phyloP scores from a whole-genome alignment of 1,140 invertebrate species.

The Steinernema khuongi region DNA sequence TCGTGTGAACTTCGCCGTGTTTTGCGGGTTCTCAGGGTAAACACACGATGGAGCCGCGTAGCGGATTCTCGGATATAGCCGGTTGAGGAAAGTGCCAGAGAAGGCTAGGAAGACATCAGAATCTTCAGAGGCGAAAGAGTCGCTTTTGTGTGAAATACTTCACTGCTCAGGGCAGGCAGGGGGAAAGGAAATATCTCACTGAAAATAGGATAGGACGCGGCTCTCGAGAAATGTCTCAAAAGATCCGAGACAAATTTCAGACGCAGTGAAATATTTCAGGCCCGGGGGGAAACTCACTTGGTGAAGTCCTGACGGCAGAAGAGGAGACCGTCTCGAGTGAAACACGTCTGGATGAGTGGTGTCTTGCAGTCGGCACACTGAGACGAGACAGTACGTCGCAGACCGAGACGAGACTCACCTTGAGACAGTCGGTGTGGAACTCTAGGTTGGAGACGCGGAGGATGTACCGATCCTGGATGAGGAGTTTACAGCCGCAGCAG shows the following conservation, averaged over 20 bases:
- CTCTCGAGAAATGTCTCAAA: too few relatives aligned
- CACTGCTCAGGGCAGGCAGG: too few relatives aligned
- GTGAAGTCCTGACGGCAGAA: conserved; percentile 69
- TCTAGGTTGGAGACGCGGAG: not conserved
- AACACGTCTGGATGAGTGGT: conserved; percentile 74
- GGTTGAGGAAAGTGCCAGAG: too few relatives aligned
- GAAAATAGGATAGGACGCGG: too few relatives aligned
- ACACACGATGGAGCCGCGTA: too few relatives aligned
- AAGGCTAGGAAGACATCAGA: not conserved
- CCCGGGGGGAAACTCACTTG: conserved; percentile 85
- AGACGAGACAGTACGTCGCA: not conserved
- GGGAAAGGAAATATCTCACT: too few relatives aligned
- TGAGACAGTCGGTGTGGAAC: conserved; percentile 3
- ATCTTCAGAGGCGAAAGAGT: not conserved
- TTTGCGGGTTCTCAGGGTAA: too few relatives aligned
- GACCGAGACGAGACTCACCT: not conserved
- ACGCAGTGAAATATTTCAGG: conserved; percentile 31
- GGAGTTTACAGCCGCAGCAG: not conserved
- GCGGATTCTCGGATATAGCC: too few relatives aligned
- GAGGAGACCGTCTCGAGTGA: conserved; percentile 84
- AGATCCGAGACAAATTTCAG: not conserved
- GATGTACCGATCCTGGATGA: conserved; percentile 1
- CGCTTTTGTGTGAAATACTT: too few relatives aligned
- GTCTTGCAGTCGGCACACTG: conserved; percentile 12
- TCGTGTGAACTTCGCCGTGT: conserved; percentile 2